Base-by-base conservation (phyloP, 1,140 invertebrate genomes). In the Zophobas atratus region DNA sequence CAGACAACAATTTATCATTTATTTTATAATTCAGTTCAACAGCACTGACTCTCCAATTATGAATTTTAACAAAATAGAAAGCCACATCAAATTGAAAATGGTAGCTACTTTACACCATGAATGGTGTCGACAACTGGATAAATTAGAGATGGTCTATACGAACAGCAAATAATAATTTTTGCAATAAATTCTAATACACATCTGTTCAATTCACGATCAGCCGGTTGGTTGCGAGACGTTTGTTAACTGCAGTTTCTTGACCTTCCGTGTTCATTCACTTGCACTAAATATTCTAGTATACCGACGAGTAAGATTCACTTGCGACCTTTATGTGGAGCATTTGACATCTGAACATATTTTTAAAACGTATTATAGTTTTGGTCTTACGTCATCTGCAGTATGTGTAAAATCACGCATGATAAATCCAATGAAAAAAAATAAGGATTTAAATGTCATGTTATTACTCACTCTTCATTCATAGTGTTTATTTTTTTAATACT, bases 181-280 rank as follows among this genome's bases (percentile, higher is more conserved):
- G 38, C 43, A 67, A 63, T 57, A 57, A 57, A 57, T n/a, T 63
- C 35, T 63, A 63, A 67, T 67, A 43, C 60, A 67, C 60, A 67
- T 67, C 60, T 67, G 60, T 67, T 67, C 60, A 67, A 67, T 43
- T 67, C 39, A 67, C 41, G 60, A 67, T 67, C 60, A 67, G 60
- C 39, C 60, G 49, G 39, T 67, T 67, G n/a, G 39, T 43, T 67
- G 60, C 60, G 8, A 67, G 60, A 67, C 60, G 60, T 67, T 67
- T 55, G 8, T 38, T 41, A 20, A 71, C 63, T 77, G 48, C 67
- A 71, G 76, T 77, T 77, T 77, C 76, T 77, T 77, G 76, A 77
- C 67, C 76, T 67, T 73, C 77, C 48, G 77, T 79, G 78, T 76
- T 74, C 78, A 79, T 57, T 76, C 78, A 79, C 74, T 76, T 79